Base-by-base conservation (phyloP, 2,113 vertebrate genomes). In the Murina feae region DNA sequence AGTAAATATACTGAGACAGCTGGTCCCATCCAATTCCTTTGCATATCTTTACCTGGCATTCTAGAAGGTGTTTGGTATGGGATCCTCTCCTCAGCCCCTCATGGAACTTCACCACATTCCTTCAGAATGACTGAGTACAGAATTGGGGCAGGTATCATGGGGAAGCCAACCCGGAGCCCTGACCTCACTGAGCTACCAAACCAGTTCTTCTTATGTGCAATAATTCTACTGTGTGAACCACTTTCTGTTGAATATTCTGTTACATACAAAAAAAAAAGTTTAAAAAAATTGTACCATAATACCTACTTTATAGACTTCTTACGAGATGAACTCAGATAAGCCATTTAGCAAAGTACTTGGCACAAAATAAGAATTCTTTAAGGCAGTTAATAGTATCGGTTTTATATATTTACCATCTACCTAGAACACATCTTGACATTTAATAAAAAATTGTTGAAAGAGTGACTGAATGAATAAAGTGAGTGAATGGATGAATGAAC, bases 391-490 rank as follows among this genome's bases (percentile, higher is more conserved):
- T 51, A 32, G 30, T 74, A 47, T 69, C 84, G 51, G 4, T 88
- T 75, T 84, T 86, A 1, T 30, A 11, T 80, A 60, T 80, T 80
- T 65, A 87, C 63, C 49, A 90, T 21, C 28, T 44, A 84, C 82
- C 66, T 81, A 58, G 58, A 68, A 60, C 12, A 71, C 8, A 65
- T 9, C 32, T 66, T 51, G 42, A 44, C 35, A 68, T 58, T 87
- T 92, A 92, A 82, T 75, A 92, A 90, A 92, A 92, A 32, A 44
- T 21, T 37, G 4, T 8, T 78, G 37, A 93, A 85, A 74, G 51
- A 74, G 32, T 55, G 20, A 47, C 11, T 78, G 28, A 78, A 58
- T 28, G 14, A 68, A 58, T 42, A 5, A 71, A 75, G 28, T 66
- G 32, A 84, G 9, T 63, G 13, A 72, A 58, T 49, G 47, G 28